Evolutionary conservation across 2,888 invertebrate species (phyloP), one percentile per base, ranked within the genome.

Genomic region (Drosophila macrospina): DNA sequence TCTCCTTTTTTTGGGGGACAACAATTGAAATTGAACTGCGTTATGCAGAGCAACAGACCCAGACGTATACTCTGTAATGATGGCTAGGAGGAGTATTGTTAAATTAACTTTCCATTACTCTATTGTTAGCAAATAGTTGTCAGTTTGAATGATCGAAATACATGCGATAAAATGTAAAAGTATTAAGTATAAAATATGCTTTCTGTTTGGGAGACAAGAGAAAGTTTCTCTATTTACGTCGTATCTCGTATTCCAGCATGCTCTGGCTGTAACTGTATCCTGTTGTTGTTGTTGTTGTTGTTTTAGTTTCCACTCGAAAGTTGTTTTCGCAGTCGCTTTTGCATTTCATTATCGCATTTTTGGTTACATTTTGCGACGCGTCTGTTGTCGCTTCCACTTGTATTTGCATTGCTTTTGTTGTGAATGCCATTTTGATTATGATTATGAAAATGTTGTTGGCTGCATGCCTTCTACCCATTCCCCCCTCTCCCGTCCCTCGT

Each of bases 361-460:
- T 77, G 84, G 88, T 74, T 86, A 84, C 86, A 82, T 74, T 84
- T 82, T 86, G 77, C 74, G 77, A 71, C 64, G 87, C 79, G 87
- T 83, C 76, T 75, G 78, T 62, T 79, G 85, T 78, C 79, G 85
- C 62, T 74, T 78, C 63, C 74, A 62, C 69, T 73, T 66, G 82
- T 86, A 86, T 85, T 83, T 88, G 88, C 86, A 74, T 88, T 87
- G 84, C 79, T 83, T 82, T 88, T 84, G 79, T 86, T 86, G 86
- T 89, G 89, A 85, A 87, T 84, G 85, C 83, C 81, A 82, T 89
- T 88, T 89, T 86, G 89, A 86, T 89, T 82, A 86, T 89, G 87
- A 88, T 85, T 89, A 86, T 89, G 87, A 84, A 81, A 87, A 79
- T 85, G 69, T 75, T 65, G 86, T 75, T 84, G 81, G 74, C 77